These are phyloP conservation scores for Marmota flaviventris DNA, from an alignment of 2,113 vertebrate genomes.

Conservation along the genomic window DNA sequence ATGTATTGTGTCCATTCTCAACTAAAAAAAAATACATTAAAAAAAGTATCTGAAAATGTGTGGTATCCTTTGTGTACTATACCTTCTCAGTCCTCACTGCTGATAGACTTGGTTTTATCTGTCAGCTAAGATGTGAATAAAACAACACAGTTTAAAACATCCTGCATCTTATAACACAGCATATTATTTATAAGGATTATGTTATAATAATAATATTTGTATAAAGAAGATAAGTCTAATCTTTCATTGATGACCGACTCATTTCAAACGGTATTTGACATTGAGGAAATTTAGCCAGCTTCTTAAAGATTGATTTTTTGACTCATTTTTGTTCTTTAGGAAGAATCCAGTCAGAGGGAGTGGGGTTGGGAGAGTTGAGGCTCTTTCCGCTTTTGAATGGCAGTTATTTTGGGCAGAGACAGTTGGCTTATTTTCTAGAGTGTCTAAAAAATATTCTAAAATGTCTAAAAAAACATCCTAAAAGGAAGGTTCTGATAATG, in stretches of 20 bases:
- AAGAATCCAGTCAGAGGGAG: not conserved
- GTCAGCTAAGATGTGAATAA: not conserved
- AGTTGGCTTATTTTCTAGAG: constrained; percentile 81
- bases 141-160: constrained; percentile 1
- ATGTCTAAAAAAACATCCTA: constrained; percentile 43
- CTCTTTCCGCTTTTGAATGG: constrained; percentile 42
- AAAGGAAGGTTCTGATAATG: constrained; percentile 78
- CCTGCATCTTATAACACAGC: not conserved
- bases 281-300: not conserved
- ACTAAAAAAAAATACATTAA: too few relatives aligned
- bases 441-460: constrained; percentile 75
- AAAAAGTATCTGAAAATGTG: not conserved
- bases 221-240: constrained; percentile 22
- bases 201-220: constrained; percentile 20
- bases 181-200: not conserved
- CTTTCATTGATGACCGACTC: constrained; percentile 4
- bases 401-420: constrained; percentile 70
- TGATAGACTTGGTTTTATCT: not conserved
- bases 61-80: not conserved
- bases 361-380: not conserved
- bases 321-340: constrained; percentile 5
- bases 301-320: constrained; percentile 19
- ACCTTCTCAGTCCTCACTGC: not conserved
- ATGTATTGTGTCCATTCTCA: too few relatives aligned
- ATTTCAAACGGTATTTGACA: constrained; percentile 39